Base-by-base conservation (phyloP, 2,888 invertebrate genomes). In the Monoplex corrugatus region DNA sequence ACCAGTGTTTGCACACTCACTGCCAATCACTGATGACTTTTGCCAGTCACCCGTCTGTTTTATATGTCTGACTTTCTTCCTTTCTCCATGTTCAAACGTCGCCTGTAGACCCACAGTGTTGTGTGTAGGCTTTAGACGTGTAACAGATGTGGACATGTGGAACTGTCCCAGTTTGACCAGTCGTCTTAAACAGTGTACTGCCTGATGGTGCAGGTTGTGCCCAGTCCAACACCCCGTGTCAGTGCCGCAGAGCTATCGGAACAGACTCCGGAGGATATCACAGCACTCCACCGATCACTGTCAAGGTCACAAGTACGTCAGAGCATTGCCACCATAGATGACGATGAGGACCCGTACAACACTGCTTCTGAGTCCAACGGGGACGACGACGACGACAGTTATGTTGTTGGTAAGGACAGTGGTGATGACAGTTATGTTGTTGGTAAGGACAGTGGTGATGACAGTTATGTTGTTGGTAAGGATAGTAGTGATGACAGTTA, bases 151-250 rank as follows among this genome's bases (percentile, higher is more conserved):
- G n/a, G n/a, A n/a, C n/a, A n/a, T n/a, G n/a, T n/a, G n/a, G n/a
- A n/a, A n/a, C n/a, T n/a, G n/a, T n/a, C n/a, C n/a, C n/a, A n/a
- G n/a, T n/a, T n/a, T n/a, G n/a, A n/a, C n/a, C n/a, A n/a, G n/a
- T n/a, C n/a, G n/a, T n/a, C n/a, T n/a, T n/a, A n/a, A n/a, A n/a
- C n/a, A n/a, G n/a, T n/a, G n/a, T n/a, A n/a, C n/a, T n/a, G n/a
- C n/a, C n/a, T n/a, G n/a, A n/a, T n/a, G n/a, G n/a, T 57, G 32
- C 88, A 90, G 86, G 89, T 92, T 5, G 88, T 91, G 16, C 91
- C 91, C 28, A 90, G 90, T 63, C 45, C 83, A 84, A 91, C 92
- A 0, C 92, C 92, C 0, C 86, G 87, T 19, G 88, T 91, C 68
- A 88, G 89, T 43, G 89, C 90, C 13, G 63, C 72, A 43, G 89